phyloP scores from a whole-genome alignment of 2,797 vertebrate species.

The Falco naumanni region DNA sequence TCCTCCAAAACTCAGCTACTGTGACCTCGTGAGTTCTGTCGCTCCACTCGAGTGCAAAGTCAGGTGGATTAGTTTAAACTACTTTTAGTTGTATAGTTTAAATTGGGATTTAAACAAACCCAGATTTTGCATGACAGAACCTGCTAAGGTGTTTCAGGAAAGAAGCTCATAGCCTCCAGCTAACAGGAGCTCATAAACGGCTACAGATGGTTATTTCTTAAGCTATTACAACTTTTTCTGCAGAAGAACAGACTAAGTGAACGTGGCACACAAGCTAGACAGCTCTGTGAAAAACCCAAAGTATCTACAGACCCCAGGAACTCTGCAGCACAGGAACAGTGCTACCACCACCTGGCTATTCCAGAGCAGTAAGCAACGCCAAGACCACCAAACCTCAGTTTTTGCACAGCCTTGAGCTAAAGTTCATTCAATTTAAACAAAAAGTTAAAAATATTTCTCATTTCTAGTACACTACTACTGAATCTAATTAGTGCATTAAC shows the following conservation, averaged over 20 bases:
- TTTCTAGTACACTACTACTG: neutral
- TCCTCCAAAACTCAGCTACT: neutral
- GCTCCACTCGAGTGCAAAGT: neutral
- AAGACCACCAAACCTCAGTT: neutral
- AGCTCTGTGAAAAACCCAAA: neutral
- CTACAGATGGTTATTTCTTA: neutral
- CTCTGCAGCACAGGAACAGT: neutral
- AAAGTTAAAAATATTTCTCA: neutral
- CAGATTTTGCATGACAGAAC: neutral
- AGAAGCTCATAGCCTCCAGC: neutral
- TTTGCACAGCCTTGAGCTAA: neutral
- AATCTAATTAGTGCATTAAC: neutral
- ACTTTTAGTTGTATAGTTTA: neutral
- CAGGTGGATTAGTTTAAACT: neutral
- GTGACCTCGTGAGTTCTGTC: neutral
- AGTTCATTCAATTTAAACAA: neutral
- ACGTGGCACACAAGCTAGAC: accelerated
- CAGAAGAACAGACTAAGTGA: neutral
- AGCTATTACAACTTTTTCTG: neutral
- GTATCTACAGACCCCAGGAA: neutral
- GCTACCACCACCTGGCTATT: neutral
- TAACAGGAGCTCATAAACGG: neutral
- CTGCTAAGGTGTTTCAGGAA: neutral
- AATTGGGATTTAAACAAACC: neutral
- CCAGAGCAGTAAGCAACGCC: neutral